Conservation (phyloP, 2,797 vertebrate genomes). For the Sebastes vulpes region DNA sequence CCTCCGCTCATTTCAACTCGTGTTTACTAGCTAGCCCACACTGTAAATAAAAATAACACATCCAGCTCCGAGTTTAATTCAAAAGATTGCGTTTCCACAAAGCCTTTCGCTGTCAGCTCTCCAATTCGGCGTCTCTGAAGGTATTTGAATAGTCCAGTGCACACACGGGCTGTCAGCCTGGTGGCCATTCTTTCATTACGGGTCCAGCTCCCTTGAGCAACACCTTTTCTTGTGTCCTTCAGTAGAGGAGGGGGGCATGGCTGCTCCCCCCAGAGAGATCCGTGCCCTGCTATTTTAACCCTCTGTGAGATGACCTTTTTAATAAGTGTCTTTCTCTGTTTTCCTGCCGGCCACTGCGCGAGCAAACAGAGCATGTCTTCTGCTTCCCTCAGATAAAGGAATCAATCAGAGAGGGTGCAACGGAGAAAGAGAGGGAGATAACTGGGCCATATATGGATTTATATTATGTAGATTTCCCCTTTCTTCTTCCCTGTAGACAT, state of each 20-base stretch:
- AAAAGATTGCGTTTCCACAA: constrained; percentile 70
- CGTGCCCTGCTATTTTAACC: constrained; percentile 87
- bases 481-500: constrained; percentile 78
- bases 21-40: constrained; percentile 74
- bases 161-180: constrained; percentile 74
- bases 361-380: constrained; percentile 88
- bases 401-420: constrained; percentile 83
- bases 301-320: constrained; percentile 89
- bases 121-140: constrained; percentile 63
- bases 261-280: constrained; percentile 76
- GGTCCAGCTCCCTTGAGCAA: constrained; percentile 82
- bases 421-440: constrained; percentile 78
- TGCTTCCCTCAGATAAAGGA: constrained; percentile 88
- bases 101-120: constrained; percentile 53
- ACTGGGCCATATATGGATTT: constrained; percentile 87
- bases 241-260: constrained; percentile 79
- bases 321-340: constrained; percentile 90
- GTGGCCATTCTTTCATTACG: constrained; percentile 82
- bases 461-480: constrained; percentile 85
- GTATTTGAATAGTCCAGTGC: constrained; percentile 79
- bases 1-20: constrained; percentile 67
- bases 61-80: constrained; percentile 74
- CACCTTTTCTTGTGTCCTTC: constrained; percentile 86
- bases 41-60: constrained; percentile 82
- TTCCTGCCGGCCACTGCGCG: constrained; percentile 85